Base-by-base conservation (phyloP, 2,888 invertebrate species). In the Exocentrus adspersus region DNA sequence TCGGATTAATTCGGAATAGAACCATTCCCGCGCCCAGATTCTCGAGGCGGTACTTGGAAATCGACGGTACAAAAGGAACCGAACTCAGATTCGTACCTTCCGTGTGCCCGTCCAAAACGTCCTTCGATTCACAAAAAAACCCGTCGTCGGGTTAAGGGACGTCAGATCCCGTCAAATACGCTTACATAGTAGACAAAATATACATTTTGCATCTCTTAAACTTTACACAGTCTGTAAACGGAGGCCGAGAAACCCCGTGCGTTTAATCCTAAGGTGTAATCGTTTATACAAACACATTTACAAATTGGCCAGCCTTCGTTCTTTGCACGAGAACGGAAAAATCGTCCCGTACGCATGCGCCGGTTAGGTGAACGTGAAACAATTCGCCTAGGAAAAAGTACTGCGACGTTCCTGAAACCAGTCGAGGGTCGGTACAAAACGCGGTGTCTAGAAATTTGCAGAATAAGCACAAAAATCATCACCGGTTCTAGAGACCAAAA, bases 261-360 rank as follows among this genome's bases (percentile, higher is more conserved):
- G 2, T 9, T 3, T 37, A 37, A 37, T 37, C 37, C 37, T 37
- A 37, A 37, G 37, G 14, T 12, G 12, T 37, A 37, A 37, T 37
- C 12, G 37, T 37, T 37, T 37, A 37, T 12, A 30, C n/a, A 37
- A 37, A 37, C 37, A 32, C 32, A 37, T 37, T 37, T 37, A 37
- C 37, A 37, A 37, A 24, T 37, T 37, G 37, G 37, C 37, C 37
- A 37, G 14, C 30, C 30, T 24, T 54, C 42, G 21, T 30, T 32
- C 32, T 32, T 37, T 52, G 37, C 20, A 37, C 32, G 37, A 37
- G 37, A 52, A 52, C 32, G 19, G n/a, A 20, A 52, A 37, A 17
- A 12, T 32, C n/a, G 52, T n/a, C 37, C 12, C 12, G 32, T 17
- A 30, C 17, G 20, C 10, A 24, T 24, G 7, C 16, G 46, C 14